Base-by-base conservation (phyloP, 2,113 vertebrate species). In the Pipa parva region DNA sequence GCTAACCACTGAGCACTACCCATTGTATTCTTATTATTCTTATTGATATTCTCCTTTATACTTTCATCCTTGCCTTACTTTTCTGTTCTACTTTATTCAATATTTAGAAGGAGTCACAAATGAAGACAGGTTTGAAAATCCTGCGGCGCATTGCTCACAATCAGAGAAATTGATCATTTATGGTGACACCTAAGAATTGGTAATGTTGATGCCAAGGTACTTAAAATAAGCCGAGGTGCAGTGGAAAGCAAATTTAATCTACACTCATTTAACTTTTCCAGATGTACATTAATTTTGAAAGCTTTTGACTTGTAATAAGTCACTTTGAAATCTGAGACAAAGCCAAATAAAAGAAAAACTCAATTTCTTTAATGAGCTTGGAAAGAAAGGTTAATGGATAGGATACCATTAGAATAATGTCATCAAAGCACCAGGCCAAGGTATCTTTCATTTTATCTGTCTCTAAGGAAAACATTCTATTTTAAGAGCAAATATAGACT, bases 301-400 rank as follows among this genome's bases (percentile, higher is more conserved):
- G 28, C 45, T 13, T 67, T 25, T 58, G 55, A 21, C 21, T 49
- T 49, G 31, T 45, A 65, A 55, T 28, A 68, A 68, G 56, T 68
- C 45, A 68, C 56, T 59, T 68, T 59, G 24, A 68, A 68, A 68
- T 5, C 25, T 13, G 56, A 68, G 46, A 31, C 28, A 24, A 3
- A 20, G 64, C 64, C 64, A 68, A 50, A 51, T n/a, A n/a, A n/a
- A n/a, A n/a, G n/a, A 36, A 68, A 50, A 48, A 7, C 64, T 59
- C 64, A 59, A 68, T 68, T 68, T 58, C 64, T 50, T 51, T 59
- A 68, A 68, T 59, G 54, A 68, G 64, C 42, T 37, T 59, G 48
- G 36, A 36, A 31, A 59, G 37, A 37, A 31, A 68, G 64, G 64
- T 68, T 68, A 68, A 68, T 68, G 33, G 48, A 8, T 69, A 42